phyloP scores from a whole-genome alignment of 2,888 invertebrate species.

The Acrocyrtus sp. region DNA sequence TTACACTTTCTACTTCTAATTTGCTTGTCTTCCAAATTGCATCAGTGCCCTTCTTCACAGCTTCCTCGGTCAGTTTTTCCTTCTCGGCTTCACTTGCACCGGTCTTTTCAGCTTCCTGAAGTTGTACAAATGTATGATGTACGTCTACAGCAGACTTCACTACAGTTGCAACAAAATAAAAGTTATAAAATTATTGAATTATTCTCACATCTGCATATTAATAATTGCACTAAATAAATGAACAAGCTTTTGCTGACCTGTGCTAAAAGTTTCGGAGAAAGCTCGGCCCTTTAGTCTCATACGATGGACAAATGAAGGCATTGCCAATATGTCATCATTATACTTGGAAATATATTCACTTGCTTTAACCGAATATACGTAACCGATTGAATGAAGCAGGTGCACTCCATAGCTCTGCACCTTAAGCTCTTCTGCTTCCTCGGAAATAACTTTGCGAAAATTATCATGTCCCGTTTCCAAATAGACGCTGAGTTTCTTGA shows the following conservation, averaged over 20 bases:
- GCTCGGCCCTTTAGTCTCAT: conserved; percentile 63
- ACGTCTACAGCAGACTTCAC: conserved; percentile 63
- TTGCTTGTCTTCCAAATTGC: conserved; percentile 63
- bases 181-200: background rate
- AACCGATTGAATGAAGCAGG: conserved; percentile 62
- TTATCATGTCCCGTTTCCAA: conserved; percentile 42
- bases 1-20: conserved; percentile 62
- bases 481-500: conserved; percentile 58
- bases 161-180: conserved; percentile 15
- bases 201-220: conserved; percentile 1
- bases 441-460: conserved; percentile 55
- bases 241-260: conserved; percentile 29
- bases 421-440: conserved; percentile 62
- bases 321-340: conserved; percentile 60
- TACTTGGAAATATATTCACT: conserved; percentile 60
- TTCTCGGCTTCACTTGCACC: conserved; percentile 59
- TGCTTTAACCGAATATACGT: conserved; percentile 61
- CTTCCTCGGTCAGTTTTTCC: conserved; percentile 60
- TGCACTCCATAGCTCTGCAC: conserved; percentile 63
- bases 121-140: conserved; percentile 62
- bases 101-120: conserved; percentile 62
- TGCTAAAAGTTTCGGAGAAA: conserved; percentile 57
- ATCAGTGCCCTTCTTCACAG: conserved; percentile 61
- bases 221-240: background rate
- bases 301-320: conserved; percentile 61